Conservation (phyloP, 37 sponge, comb jelly and placozoan species). For the Tethya wilhelma region DNA sequence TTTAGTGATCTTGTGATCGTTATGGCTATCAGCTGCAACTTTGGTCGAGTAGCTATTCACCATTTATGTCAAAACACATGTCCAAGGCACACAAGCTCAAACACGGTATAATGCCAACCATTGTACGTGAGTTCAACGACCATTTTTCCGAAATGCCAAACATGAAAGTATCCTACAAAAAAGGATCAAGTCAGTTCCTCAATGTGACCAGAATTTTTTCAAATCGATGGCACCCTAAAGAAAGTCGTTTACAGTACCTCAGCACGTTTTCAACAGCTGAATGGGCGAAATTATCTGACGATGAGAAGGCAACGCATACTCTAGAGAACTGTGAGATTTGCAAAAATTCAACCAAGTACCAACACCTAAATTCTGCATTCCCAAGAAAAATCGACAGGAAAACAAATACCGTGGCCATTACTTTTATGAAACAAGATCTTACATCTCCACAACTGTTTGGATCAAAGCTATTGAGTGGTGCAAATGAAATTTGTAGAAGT, state of each 20-base stretch:
- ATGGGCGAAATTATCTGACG: neutral
- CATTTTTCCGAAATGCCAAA: conserved; percentile 5
- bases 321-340: neutral
- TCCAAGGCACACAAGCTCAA: neutral
- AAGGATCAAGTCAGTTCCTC: neutral
- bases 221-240: neutral
- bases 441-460: conserved; percentile 19
- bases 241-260: neutral
- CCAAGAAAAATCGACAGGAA: neutral
- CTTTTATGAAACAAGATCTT: neutral
- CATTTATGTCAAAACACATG: neutral
- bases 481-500: neutral
- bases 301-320: neutral
- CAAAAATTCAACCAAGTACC: neutral
- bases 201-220: neutral
- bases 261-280: neutral
- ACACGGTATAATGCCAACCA: neutral
- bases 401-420: too few relatives aligned
- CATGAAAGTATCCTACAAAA: neutral
- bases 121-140: conserved; percentile 1
- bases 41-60: neutral
- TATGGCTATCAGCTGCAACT: neutral
- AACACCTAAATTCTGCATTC: neutral
- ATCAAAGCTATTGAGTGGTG: neutral
- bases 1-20: too few relatives aligned